Percentiles rank a stretch among this genome's conserved stretches.
Evolutionary conservation across 1,140 invertebrate genomes (phyloP).

Genomic region (Argopecten irradians): DNA sequence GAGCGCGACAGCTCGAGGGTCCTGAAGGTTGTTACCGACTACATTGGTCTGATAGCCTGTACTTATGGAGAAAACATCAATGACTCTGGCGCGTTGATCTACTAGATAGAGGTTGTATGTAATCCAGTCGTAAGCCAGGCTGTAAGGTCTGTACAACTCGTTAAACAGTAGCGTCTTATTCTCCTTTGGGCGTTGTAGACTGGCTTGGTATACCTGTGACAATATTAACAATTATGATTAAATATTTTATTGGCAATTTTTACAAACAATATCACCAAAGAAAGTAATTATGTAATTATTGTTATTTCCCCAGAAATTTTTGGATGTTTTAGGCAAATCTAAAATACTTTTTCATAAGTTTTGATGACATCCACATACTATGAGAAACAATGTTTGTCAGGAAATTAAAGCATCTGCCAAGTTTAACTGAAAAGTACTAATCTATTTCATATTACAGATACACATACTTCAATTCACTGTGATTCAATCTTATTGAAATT

Average conservation of each 20-base stretch:
- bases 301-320: not conserved
- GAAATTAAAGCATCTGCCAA: too few relatives aligned
- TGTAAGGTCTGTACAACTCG: constrained; percentile 81
- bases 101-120: constrained; percentile 97
- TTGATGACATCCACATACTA: too few relatives aligned
- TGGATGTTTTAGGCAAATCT: not conserved
- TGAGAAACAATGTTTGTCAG: too few relatives aligned
- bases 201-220: constrained; percentile 68
- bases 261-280: not conserved
- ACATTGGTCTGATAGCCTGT: constrained; percentile 91
- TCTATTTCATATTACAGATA: too few relatives aligned
- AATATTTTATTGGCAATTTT: not conserved
- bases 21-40: constrained; percentile 90
- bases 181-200: constrained; percentile 71
- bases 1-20: constrained; percentile 92
- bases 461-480: too few relatives aligned
- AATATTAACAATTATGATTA: constrained; percentile 47
- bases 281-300: not conserved
- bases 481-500: too few relatives aligned
- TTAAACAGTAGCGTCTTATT: constrained; percentile 54
- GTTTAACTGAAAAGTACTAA: too few relatives aligned
- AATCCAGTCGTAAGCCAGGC: constrained; percentile 97
- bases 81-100: constrained; percentile 91
- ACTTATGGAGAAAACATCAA: constrained; percentile 93
- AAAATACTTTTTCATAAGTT: too few relatives aligned